These are phyloP conservation scores for Delphinapterus leucas DNA, from an alignment of 2,113 vertebrate genomes.

Conservation along the genomic window DNA sequence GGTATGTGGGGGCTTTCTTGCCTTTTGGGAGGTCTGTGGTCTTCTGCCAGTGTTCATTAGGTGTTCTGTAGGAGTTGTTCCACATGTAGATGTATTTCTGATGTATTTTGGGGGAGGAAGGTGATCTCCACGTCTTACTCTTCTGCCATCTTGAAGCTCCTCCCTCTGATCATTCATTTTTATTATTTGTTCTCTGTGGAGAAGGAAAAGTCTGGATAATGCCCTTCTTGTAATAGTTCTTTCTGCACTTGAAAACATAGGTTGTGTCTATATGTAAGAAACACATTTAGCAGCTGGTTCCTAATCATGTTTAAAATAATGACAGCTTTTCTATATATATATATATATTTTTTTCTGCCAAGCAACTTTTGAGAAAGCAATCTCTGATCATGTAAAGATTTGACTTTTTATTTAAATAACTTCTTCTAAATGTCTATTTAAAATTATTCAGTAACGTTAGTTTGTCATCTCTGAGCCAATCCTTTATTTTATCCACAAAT, in stretches of 20 bases:
- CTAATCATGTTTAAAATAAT: background rate
- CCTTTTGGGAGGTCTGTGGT: too few relatives aligned
- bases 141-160: too few relatives aligned
- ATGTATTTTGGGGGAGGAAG: too few relatives aligned
- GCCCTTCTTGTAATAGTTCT: background rate
- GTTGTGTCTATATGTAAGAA: background rate
- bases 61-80: too few relatives aligned
- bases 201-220: background rate
- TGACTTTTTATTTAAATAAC: background rate
- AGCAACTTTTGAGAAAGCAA: background rate
- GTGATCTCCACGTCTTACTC: too few relatives aligned
- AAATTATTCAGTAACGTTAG: background rate
- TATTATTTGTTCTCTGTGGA: background rate
- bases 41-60: too few relatives aligned
- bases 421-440: background rate
- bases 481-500: background rate
- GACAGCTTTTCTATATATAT: background rate
- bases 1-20: too few relatives aligned
- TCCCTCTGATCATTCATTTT: background rate
- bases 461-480: conserved; percentile 12
- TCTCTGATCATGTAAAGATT: background rate
- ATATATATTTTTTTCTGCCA: background rate
- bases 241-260: background rate
- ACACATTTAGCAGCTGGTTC: background rate
- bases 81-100: too few relatives aligned